A percentile compares a stretch with the other conserved stretches of the same genome.
Conservation (phyloP, 2,797 vertebrate species). For the Cuculus canorus region DNA sequence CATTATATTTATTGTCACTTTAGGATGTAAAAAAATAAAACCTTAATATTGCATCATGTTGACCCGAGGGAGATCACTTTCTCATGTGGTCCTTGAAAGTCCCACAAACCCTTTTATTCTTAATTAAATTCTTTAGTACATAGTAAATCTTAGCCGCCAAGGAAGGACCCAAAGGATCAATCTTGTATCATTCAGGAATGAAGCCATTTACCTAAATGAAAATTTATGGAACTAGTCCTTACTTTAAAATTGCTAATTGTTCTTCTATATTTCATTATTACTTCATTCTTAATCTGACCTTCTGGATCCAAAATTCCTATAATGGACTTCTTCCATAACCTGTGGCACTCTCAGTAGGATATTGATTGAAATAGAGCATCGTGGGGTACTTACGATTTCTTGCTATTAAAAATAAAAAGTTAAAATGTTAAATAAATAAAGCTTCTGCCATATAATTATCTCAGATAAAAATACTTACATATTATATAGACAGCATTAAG, state of each 20-base stretch:
- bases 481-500: neutral
- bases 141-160: neutral
- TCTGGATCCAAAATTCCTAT: neutral
- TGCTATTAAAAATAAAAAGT: neutral
- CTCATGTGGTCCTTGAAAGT: neutral
- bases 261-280: neutral
- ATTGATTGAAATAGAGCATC: neutral
- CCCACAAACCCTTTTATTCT: neutral
- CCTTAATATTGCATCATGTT: neutral
- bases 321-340: neutral
- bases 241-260: neutral
- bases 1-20: neutral
- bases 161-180: neutral
- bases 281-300: neutral
- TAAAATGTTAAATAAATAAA: neutral
- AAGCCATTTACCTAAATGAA: conserved; percentile 3
- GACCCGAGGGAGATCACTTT: neutral
- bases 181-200: neutral
- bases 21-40: neutral
- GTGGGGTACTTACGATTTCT: neutral
- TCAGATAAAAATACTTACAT: neutral
- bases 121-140: neutral
- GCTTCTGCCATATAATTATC: neutral
- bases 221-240: neutral
- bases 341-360: neutral